These are phyloP conservation scores for Platyscapa corneri DNA, from an alignment of 1,140 invertebrate species.

Conservation along the genomic window DNA sequence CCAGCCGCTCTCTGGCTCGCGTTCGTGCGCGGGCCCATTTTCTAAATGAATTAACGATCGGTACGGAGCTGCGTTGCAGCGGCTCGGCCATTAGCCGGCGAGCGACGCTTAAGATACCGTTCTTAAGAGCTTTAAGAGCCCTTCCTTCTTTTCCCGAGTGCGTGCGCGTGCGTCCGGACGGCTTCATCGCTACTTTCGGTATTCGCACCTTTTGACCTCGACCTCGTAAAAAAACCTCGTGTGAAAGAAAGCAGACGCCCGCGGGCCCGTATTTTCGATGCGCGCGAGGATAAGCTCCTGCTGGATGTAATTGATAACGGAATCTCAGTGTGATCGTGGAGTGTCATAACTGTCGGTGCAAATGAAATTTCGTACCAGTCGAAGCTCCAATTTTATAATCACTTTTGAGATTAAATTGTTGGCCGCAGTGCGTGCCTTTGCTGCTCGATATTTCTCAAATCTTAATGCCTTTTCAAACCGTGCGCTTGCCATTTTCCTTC, in stretches of 20 bases:
- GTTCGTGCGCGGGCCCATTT: background rate
- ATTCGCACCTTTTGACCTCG: slow-evolving; percentile 57
- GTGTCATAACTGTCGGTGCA: background rate
- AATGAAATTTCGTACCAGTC: background rate
- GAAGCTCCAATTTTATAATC: background rate
- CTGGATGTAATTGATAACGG: background rate
- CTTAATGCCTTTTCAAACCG: background rate
- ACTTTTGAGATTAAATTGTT: background rate
- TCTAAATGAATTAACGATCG: slow-evolving; percentile 57
- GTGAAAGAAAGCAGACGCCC: slow-evolving; percentile 57
- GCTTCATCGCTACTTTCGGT: slow-evolving; percentile 59
- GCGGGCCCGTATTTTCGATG: background rate
- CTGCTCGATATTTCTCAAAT: background rate
- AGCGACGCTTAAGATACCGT: slow-evolving; percentile 57
- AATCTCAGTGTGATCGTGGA: background rate
- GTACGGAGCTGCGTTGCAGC: slow-evolving; percentile 49
- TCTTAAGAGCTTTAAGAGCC: slow-evolving; percentile 51
- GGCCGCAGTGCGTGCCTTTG: background rate
- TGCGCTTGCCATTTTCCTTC: background rate
- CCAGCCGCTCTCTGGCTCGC: background rate
- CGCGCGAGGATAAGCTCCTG: background rate
- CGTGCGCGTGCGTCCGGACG: background rate
- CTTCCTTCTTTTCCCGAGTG: slow-evolving; percentile 52
- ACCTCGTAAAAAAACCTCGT: slow-evolving; percentile 54
- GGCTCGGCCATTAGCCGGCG: slow-evolving; percentile 53